A percentile compares a stretch with the other conserved stretches of the same genome.
phyloP scores from a whole-genome alignment of 2,888 invertebrate genomes.

The Tryphoninae sp. region DNA sequence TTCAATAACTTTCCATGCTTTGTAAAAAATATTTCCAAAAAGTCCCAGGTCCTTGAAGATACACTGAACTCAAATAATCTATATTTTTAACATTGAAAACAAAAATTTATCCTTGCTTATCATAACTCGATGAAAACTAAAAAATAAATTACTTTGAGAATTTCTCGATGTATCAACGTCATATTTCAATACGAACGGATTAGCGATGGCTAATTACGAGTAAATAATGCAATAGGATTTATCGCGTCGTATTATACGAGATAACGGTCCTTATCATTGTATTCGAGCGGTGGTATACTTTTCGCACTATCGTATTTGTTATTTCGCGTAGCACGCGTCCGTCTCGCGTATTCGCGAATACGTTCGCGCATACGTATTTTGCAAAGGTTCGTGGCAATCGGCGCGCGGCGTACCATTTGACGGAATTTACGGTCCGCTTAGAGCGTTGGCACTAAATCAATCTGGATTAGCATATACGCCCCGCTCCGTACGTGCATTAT shows the following conservation, averaged over 20 bases:
- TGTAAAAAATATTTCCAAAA: background rate
- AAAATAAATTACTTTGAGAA: too few relatives aligned
- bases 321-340: constrained; percentile 10
- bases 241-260: background rate
- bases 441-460: constrained; percentile 77
- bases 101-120: too few relatives aligned
- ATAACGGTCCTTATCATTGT: constrained; percentile 16
- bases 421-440: constrained; percentile 73
- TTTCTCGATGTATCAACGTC: too few relatives aligned
- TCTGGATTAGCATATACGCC: constrained; percentile 78
- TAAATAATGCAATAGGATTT: background rate
- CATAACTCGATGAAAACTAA: too few relatives aligned
- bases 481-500: constrained; percentile 57
- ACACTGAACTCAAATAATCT: too few relatives aligned
- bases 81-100: too few relatives aligned
- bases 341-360: background rate
- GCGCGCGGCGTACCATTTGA: constrained; percentile 67
- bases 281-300: background rate
- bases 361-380: background rate
- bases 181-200: too few relatives aligned
- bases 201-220: background rate
- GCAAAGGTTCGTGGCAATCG: constrained; percentile 56
- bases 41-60: too few relatives aligned
- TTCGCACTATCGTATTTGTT: background rate
- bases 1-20: background rate